Evolutionary conservation across 1,140 invertebrate species (phyloP).

Genomic region (Pentalonia nigronervosa): DNA sequence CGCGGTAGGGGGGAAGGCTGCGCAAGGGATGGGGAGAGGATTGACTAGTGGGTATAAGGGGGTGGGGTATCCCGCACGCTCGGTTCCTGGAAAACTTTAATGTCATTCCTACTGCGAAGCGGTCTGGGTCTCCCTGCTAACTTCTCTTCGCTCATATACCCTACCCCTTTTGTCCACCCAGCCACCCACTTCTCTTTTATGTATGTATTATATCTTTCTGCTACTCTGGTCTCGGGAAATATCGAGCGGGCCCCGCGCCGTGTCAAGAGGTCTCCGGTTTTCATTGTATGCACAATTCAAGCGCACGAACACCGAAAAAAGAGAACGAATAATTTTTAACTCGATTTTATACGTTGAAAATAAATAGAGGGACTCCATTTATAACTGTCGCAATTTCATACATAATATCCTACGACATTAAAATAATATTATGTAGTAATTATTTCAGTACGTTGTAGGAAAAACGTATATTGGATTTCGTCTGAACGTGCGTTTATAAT

Average conservation of each 20-base stretch:
- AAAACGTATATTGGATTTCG: background rate
- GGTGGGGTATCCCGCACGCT: slow-evolving; percentile 25
- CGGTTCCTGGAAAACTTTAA: slow-evolving; percentile 57
- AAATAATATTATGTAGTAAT: background rate
- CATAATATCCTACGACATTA: background rate
- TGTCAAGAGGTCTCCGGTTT: slow-evolving; percentile 43
- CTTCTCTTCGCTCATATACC: slow-evolving; percentile 14
- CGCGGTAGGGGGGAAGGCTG: slow-evolving; percentile 3
- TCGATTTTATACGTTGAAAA: background rate
- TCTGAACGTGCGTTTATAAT: background rate
- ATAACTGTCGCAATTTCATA: background rate
- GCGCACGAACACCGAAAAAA: background rate
- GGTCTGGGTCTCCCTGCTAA: slow-evolving; percentile 50
- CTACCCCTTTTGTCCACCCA: slow-evolving; percentile 17
- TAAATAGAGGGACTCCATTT: background rate
- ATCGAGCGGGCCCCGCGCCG: slow-evolving; percentile 46
- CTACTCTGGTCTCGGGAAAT: slow-evolving; percentile 46
- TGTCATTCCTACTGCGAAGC: slow-evolving; percentile 57
- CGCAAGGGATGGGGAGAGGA: background rate
- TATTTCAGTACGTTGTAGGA: background rate
- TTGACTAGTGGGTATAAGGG: background rate
- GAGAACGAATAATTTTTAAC: slow-evolving; percentile 30
- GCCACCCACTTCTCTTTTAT: slow-evolving; percentile 50
- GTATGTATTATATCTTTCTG: slow-evolving; percentile 34
- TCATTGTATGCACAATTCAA: slow-evolving; percentile 22